Conservation (phyloP, 1,140 invertebrate species). For the Asbolus verrucosus region DNA sequence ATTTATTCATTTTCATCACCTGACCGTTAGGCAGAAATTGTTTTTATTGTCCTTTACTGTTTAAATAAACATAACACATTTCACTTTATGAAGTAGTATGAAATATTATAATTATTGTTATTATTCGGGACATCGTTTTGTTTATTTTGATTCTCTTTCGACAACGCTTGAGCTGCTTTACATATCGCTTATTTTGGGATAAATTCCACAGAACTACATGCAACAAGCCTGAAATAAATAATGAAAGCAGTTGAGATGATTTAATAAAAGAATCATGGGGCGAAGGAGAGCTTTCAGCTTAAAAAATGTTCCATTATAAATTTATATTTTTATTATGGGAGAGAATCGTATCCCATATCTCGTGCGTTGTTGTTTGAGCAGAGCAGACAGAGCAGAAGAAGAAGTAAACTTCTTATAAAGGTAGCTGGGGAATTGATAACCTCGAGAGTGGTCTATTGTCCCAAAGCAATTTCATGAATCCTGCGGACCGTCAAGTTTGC, state of each 20-base stretch:
- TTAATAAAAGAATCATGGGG: constrained; percentile 13
- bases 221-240: too few relatives aligned
- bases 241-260: background rate
- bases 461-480: constrained; percentile 28
- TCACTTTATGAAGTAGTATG: too few relatives aligned
- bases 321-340: constrained; percentile 20
- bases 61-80: too few relatives aligned
- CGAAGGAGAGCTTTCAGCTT: constrained; percentile 7
- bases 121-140: too few relatives aligned
- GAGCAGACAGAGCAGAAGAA: background rate
- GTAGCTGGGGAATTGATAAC: constrained; percentile 14
- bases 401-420: constrained; percentile 8
- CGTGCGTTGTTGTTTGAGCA: constrained; percentile 12
- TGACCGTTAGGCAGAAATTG: too few relatives aligned
- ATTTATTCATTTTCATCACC: too few relatives aligned
- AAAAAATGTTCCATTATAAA: constrained; percentile 11
- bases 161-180: too few relatives aligned
- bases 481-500: constrained; percentile 17
- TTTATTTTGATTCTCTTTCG: too few relatives aligned
- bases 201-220: too few relatives aligned
- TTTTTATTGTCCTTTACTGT: too few relatives aligned
- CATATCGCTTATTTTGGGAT: too few relatives aligned
- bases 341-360: constrained; percentile 11
- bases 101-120: too few relatives aligned
- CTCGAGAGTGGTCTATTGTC: constrained; percentile 24